phyloP scores from a whole-genome alignment of 2,797 vertebrate genomes.

The Thalassophryne amazonica region DNA sequence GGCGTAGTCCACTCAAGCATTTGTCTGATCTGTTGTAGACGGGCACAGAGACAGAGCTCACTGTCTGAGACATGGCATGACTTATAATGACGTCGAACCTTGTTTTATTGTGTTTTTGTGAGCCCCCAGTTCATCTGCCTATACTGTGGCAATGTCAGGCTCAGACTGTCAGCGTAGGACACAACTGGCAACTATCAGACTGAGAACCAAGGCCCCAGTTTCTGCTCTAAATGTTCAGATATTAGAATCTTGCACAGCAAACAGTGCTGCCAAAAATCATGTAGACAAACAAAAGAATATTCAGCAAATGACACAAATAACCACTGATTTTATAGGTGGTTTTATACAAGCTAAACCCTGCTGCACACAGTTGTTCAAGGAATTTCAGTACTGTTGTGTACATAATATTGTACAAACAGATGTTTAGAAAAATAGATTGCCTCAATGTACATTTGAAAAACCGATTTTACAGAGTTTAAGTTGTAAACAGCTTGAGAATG shows the following conservation, averaged over 20 bases:
- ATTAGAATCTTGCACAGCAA: constrained; percentile 6
- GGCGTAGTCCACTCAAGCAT: neutral
- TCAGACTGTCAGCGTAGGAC: constrained; percentile 19
- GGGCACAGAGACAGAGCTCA: constrained; percentile 12
- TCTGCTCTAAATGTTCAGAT: constrained; percentile 2
- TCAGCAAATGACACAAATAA: no score
- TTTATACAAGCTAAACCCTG: no score
- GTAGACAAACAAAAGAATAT: neutral
- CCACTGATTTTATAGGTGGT: no score
- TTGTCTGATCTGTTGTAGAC: constrained; percentile 22
- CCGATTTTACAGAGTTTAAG: neutral
- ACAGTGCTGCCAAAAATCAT: neutral
- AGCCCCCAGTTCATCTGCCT: neutral
- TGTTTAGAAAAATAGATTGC: neutral
- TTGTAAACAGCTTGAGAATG: neutral
- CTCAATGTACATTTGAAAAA: no score
- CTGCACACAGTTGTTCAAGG: no score
- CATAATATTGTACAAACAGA: neutral
- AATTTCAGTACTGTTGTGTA: no score
- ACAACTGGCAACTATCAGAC: constrained; percentile 2
- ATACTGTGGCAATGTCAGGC: neutral
- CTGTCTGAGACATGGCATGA: constrained; percentile 25
- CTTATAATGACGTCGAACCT: constrained; percentile 40
- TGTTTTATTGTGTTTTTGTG: constrained; percentile 12
- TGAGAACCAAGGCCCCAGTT: neutral